Conservation (phyloP, 64 coral and sea anemone species). For the Dendronephthya gigantea region DNA sequence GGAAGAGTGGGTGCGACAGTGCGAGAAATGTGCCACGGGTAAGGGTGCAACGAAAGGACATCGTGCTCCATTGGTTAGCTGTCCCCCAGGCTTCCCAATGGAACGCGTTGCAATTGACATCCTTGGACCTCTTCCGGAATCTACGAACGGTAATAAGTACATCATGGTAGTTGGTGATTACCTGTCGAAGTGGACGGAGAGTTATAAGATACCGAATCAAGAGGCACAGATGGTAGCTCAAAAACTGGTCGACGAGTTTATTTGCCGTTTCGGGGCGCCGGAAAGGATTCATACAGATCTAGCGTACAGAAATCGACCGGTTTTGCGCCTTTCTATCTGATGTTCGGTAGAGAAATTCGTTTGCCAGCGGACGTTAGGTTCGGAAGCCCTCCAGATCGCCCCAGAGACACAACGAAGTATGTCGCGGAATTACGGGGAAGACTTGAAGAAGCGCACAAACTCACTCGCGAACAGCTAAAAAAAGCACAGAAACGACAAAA, state of each 20-base stretch:
- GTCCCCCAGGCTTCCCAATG: not conserved
- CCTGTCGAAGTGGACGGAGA: slow-evolving; percentile 1
- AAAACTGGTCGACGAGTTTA: not conserved
- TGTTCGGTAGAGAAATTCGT: no score
- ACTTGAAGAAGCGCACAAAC: no score
- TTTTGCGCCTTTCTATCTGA: no score
- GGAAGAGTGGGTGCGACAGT: not conserved
- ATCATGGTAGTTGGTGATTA: not conserved
- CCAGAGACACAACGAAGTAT: no score
- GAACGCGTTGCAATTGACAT: not conserved
- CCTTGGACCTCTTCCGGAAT: not conserved
- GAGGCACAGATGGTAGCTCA: not conserved
- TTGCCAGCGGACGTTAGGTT: no score
- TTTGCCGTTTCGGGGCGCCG: not conserved
- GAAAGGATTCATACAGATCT: not conserved
- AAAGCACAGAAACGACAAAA: no score
- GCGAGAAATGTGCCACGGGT: not conserved
- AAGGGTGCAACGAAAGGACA: not conserved
- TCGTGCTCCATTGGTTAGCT: not conserved
- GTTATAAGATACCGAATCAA: not conserved
- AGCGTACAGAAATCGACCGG: no score
- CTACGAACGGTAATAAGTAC: not conserved
- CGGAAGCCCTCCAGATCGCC: no score
- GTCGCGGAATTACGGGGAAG: no score
- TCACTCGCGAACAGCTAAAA: no score